phyloP scores from a whole-genome alignment of 2,888 invertebrate genomes.

The Trileptium ribeirensis region DNA sequence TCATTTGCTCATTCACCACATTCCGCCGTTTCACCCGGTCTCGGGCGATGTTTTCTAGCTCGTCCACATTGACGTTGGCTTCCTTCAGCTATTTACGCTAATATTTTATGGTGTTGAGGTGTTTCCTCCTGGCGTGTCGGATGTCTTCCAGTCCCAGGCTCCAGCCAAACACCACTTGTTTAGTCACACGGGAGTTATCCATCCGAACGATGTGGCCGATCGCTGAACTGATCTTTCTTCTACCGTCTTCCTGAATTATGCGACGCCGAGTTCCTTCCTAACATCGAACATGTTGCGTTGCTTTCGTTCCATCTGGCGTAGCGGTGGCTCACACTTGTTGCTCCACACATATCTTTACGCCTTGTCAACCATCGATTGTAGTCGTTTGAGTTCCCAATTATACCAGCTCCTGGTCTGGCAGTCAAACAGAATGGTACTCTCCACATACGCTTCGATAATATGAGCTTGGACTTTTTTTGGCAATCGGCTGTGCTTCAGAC shows the following conservation, averaged over 20 bases:
- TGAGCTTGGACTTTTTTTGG: not conserved
- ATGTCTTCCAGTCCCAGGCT: too few relatives aligned
- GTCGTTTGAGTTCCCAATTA: not conserved
- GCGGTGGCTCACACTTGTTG: not conserved
- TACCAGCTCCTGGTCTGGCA: not conserved
- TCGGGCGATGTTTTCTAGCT: too few relatives aligned
- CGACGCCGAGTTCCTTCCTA: not conserved
- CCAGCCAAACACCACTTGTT: too few relatives aligned
- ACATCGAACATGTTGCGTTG: not conserved
- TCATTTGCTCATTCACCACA: not conserved
- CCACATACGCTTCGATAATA: not conserved
- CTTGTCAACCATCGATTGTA: not conserved
- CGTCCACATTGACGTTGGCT: too few relatives aligned
- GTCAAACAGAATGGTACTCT: slow-evolving; percentile 1
- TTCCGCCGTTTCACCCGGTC: not conserved
- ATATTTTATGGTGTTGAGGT: too few relatives aligned
- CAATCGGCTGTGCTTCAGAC: not conserved
- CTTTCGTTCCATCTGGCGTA: not conserved
- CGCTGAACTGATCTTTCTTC: not conserved
- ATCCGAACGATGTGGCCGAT: not conserved
- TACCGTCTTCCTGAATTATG: too few relatives aligned
- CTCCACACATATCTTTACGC: not conserved
- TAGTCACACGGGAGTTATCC: not conserved
- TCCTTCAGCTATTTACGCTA: too few relatives aligned
- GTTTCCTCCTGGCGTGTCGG: too few relatives aligned